These are phyloP conservation scores for Gymnodraco acuticeps DNA, from an alignment of 2,797 vertebrate species.

Conservation along the genomic window DNA sequence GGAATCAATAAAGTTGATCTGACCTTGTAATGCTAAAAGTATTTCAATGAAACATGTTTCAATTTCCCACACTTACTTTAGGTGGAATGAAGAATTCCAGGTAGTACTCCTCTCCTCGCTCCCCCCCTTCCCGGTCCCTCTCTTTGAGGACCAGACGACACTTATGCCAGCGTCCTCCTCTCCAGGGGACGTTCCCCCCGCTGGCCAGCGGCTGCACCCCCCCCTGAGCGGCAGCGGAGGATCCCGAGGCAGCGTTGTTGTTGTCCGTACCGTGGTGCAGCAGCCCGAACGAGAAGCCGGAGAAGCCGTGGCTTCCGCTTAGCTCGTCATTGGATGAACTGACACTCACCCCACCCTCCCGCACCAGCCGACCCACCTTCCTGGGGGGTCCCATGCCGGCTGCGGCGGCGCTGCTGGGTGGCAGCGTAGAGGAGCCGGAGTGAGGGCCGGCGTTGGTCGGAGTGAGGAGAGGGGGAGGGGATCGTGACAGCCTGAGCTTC, in stretches of 20 bases:
- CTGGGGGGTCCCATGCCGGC: conserved; percentile 72
- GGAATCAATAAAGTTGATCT: not conserved
- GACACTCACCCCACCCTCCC: conserved; percentile 85
- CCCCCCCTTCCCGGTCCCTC: conserved; percentile 84
- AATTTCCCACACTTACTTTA: conserved; percentile 82
- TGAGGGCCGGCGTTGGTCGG: conserved; percentile 32
- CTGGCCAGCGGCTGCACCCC: conserved; percentile 62
- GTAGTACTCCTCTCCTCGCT: conserved; percentile 89
- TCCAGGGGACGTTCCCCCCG: conserved; percentile 76
- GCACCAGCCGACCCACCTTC: conserved; percentile 83
- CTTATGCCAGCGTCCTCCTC: conserved; percentile 91
- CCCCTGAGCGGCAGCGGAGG: conserved; percentile 69
- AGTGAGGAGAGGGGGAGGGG: conserved; percentile 79
- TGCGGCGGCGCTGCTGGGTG: conserved; percentile 67
- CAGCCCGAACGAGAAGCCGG: conserved; percentile 83
- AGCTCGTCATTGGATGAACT: conserved; percentile 84
- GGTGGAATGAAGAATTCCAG: conserved; percentile 94
- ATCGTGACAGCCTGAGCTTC: conserved; percentile 89
- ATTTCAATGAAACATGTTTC: not conserved
- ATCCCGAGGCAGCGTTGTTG: conserved; percentile 56
- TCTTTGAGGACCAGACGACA: conserved; percentile 90
- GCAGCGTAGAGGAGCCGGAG: conserved; percentile 66
- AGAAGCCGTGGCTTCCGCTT: conserved; percentile 74
- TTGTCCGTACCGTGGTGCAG: conserved; percentile 81
- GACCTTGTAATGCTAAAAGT: not conserved